These are phyloP conservation scores for Trachelipus rathkii DNA, from an alignment of 1,140 invertebrate genomes.

Conservation along the genomic window DNA sequence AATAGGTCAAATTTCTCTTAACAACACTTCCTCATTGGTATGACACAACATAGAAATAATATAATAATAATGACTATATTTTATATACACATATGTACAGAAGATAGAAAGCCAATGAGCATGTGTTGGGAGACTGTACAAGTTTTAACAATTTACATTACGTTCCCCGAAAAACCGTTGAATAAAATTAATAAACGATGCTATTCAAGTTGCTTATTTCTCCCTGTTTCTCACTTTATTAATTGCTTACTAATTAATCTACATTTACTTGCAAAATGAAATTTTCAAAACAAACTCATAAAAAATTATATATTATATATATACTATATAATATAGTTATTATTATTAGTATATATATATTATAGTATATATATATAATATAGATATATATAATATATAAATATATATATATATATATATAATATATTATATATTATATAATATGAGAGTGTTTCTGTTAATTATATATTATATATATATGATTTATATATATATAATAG, in stretches of 20 bases:
- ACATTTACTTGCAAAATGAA: too few species aligned
- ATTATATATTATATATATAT: conserved; percentile 40
- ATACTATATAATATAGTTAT: too few species aligned
- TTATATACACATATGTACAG: conserved; percentile 5
- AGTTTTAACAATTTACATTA: conserved; percentile 7
- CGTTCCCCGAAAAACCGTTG: neutral
- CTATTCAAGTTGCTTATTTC: too few species aligned
- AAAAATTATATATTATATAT: too few species aligned
- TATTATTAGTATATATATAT: too few species aligned
- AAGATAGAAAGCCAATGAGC: conserved; percentile 3
- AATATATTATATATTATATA: conserved; percentile 29
- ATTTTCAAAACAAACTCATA: too few species aligned
- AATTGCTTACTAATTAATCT: too few species aligned
- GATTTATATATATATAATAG: conserved; percentile 37
- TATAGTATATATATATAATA: too few species aligned
- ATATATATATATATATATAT: too few species aligned
- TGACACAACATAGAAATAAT: neutral
- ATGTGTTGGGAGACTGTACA: conserved; percentile 1
- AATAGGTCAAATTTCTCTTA: neutral
- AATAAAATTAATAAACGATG: neutral
- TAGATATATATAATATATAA: too few species aligned
- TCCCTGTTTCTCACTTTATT: too few species aligned
- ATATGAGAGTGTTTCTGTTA: too few species aligned
- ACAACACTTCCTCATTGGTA: conserved; percentile 9
- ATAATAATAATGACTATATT: neutral